These are phyloP conservation scores for Trialeurodes vaporariorum DNA, from an alignment of 1,140 invertebrate genomes.

Conservation along the genomic window DNA sequence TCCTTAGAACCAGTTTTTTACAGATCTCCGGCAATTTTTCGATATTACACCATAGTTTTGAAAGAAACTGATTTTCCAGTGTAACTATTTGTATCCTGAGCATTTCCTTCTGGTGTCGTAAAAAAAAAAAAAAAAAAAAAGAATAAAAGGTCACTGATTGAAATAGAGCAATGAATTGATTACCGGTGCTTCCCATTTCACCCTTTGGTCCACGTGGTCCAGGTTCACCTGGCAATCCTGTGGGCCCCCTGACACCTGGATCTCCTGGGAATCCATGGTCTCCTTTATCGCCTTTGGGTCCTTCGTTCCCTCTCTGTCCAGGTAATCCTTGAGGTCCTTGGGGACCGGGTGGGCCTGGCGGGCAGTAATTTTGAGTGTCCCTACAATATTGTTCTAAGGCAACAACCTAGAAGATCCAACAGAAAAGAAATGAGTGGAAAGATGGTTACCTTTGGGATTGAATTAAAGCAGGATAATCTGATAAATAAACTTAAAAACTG, in stretches of 20 bases:
- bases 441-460: too few relatives aligned
- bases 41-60: too few relatives aligned
- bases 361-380: constrained; percentile 65
- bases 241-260: constrained; percentile 42
- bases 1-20: too few relatives aligned
- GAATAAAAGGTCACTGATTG: not conserved
- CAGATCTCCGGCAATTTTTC: too few relatives aligned
- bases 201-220: constrained; percentile 44
- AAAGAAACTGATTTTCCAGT: too few relatives aligned
- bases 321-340: constrained; percentile 46
- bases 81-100: too few relatives aligned
- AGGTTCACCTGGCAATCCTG: constrained; percentile 44
- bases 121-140: too few relatives aligned
- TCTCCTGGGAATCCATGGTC: constrained; percentile 37
- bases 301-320: constrained; percentile 39
- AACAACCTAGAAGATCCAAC: constrained; percentile 39
- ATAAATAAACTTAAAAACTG: too few relatives aligned
- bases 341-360: constrained; percentile 53
- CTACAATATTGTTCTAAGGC: constrained; percentile 62
- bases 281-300: constrained; percentile 36
- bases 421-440: too few relatives aligned
- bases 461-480: too few relatives aligned
- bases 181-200: constrained; percentile 29
- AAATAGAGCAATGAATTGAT: constrained; percentile 6
- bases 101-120: too few relatives aligned